Base-by-base conservation (phyloP, 2,888 invertebrate species). In the Anthophora plumipes region DNA sequence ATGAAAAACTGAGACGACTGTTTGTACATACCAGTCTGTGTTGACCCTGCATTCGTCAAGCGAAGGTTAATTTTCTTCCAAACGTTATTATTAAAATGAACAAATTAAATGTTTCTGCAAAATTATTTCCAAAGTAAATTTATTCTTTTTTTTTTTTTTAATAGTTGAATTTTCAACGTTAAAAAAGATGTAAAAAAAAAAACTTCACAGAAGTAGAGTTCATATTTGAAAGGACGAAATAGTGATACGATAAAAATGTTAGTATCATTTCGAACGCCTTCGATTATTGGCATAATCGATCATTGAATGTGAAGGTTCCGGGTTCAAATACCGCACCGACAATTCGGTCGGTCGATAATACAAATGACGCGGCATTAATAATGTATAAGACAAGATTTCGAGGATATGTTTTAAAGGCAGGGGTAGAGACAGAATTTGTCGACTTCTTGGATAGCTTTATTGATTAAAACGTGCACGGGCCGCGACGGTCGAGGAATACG, bases 331-430 rank as follows among this genome's bases (percentile, higher is more conserved):
- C 25, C 54, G 39, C 39, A 6, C 17, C 11, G 17, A 4, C 67
- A 25, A 54, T 54, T 67, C 67, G 67, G 54, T 67, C 41, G 25
- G 17, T n/a, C 12, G n/a, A 11, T 11, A n/a, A 67, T 17, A 25
- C 12, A 41, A 67, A 54, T n/a, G 67, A 54, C 41, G 17, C 67
- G 39, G 3, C 25, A 25, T 67, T 67, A 54, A 43, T 68, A 68
- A 68, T 31, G 43, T 41, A 55, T n/a, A 64, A 55, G 67, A n/a
- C 25, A 41, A 12, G 41, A 12, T 31, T 43, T 55, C 22, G 41
- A 14, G 22, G 22, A 43, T 67, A 25, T n/a, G n/a, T n/a, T n/a
- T 59, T 48, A 48, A 59, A 22, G 7, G 22, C 17, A 8, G 37
- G 4, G 6, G n/a, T 2, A 12, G 48, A 37, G 17, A 50, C 20